Percentiles rank a stretch among this genome's conserved stretches.
Evolutionary conservation across 1,140 invertebrate species (phyloP).

Genomic region (Lepidurus couesii): DNA sequence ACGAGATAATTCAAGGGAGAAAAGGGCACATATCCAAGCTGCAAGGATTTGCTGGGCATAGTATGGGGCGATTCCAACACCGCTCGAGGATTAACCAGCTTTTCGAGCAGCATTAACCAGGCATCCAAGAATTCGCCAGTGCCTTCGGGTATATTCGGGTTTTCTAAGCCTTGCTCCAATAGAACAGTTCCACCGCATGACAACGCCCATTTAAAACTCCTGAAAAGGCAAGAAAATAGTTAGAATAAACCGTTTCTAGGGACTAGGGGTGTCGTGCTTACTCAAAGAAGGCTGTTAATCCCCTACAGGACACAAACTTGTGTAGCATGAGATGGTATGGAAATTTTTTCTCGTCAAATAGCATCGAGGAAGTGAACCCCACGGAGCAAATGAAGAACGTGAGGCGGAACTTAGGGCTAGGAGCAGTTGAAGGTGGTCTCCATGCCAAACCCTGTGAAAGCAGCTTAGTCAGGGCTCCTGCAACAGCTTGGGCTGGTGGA

Average conservation of each 20-base stretch:
- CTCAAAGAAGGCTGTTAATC: conserved; percentile 71
- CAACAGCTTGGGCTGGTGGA: conserved; percentile 65
- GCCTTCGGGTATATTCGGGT: conserved; percentile 52
- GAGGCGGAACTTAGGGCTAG: conserved; percentile 67
- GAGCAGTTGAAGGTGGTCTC: conserved; percentile 63
- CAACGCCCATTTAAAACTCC: conserved; percentile 72
- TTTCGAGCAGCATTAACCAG: conserved; percentile 78
- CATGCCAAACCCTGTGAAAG: conserved; percentile 68
- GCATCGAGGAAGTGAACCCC: conserved; percentile 78
- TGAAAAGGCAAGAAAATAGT: conserved; percentile 39
- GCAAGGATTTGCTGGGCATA: conserved; percentile 55
- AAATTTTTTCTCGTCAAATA: conserved; percentile 83
- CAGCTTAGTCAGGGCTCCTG: conserved; percentile 65
- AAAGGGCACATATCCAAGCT: conserved; percentile 51
- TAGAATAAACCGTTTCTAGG: conserved; percentile 26
- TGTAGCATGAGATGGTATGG: conserved; percentile 85
- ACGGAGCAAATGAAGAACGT: conserved; percentile 84
- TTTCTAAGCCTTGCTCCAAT: conserved; percentile 55
- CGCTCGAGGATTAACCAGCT: conserved; percentile 80
- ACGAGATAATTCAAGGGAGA: conserved; percentile 71
- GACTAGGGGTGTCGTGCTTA: neutral
- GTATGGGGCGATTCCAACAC: conserved; percentile 75
- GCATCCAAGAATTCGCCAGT: conserved; percentile 78
- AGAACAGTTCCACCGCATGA: conserved; percentile 56
- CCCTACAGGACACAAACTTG: conserved; percentile 70